phyloP scores from a whole-genome alignment of 2,797 vertebrate genomes.

The Clarias fuscus region DNA sequence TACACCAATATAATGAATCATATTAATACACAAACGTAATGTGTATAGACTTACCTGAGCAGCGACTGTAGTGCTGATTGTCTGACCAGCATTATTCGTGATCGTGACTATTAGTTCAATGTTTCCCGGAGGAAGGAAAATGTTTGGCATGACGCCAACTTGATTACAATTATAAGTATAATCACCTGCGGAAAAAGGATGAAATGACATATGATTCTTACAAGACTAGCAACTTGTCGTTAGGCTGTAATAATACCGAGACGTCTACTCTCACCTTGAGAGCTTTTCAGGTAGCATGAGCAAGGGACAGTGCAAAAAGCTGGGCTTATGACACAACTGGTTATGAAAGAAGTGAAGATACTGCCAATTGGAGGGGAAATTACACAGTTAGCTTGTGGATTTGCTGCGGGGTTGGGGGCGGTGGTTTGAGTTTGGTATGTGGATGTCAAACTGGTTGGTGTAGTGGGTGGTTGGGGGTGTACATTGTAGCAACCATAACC shows the following conservation, averaged over 20 bases:
- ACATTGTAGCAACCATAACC: neutral
- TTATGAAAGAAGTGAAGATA: slow-evolving; percentile 77
- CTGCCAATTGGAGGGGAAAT: slow-evolving; percentile 77
- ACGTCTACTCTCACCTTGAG: slow-evolving; percentile 60
- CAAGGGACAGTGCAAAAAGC: slow-evolving; percentile 68
- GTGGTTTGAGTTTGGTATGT: no score
- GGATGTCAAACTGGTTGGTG: no score
- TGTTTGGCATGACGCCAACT: neutral
- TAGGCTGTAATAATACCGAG: neutral
- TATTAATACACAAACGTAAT: neutral
- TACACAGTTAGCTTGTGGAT: slow-evolving; percentile 60
- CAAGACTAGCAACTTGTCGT: neutral
- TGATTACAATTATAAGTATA: neutral
- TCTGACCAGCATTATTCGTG: slow-evolving; percentile 68
- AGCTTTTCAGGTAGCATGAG: slow-evolving; percentile 79
- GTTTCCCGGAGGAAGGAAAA: slow-evolving; percentile 15
- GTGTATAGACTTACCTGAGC: slow-evolving; percentile 72
- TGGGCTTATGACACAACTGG: slow-evolving; percentile 70
- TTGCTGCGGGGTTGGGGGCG: no score
- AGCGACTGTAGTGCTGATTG: slow-evolving; percentile 61
- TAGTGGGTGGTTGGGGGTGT: no score
- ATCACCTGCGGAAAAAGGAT: neutral
- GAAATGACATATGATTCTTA: neutral
- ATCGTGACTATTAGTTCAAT: slow-evolving; percentile 75
- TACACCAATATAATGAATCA: neutral